Evolutionary conservation across 1,140 invertebrate species (phyloP).

Genomic region (Drosophila sechellia): DNA sequence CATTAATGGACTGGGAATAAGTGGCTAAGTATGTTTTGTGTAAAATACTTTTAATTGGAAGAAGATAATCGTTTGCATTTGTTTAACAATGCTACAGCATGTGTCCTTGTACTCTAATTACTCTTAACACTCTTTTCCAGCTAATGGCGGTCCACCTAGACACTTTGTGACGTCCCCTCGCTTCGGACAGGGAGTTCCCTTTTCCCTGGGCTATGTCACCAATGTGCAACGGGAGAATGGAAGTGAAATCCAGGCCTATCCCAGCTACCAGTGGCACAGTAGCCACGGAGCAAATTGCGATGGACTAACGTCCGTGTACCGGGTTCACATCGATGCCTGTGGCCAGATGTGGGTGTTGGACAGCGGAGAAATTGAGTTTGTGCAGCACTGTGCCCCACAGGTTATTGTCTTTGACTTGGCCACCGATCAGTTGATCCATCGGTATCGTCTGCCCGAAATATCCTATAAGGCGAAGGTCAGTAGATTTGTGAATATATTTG

Average conservation of each 20-base stretch:
- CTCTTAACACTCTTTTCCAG: conserved; percentile 6
- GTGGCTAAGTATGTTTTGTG: too few species aligned
- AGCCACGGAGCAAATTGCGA: conserved; percentile 59
- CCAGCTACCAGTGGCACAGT: conserved; percentile 65
- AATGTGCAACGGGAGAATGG: conserved; percentile 42
- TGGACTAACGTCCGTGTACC: conserved; percentile 62
- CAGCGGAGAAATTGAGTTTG: conserved; percentile 86
- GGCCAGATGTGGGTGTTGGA: conserved; percentile 88
- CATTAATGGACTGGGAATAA: too few species aligned
- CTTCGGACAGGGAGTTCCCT: conserved; percentile 63
- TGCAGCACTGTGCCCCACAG: conserved; percentile 86
- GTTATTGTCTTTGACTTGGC: conserved; percentile 87
- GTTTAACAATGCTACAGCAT: too few species aligned
- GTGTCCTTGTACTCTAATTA: not conserved
- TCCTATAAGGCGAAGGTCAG: conserved; percentile 84
- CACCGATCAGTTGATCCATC: conserved; percentile 85
- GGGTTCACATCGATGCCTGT: conserved; percentile 84
- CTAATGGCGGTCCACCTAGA: conserved; percentile 7
- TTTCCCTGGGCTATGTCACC: conserved; percentile 48
- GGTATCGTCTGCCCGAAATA: conserved; percentile 86
- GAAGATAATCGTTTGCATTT: too few species aligned
- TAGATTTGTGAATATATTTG: conserved; percentile 85
- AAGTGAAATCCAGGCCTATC: conserved; percentile 51
- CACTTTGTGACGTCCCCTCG: conserved; percentile 61
- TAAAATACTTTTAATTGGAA: too few species aligned